Evolutionary conservation across 2,797 vertebrate species (phyloP), one percentile per base, ranked within the genome.

Genomic region (Fistularia tabacaria): DNA sequence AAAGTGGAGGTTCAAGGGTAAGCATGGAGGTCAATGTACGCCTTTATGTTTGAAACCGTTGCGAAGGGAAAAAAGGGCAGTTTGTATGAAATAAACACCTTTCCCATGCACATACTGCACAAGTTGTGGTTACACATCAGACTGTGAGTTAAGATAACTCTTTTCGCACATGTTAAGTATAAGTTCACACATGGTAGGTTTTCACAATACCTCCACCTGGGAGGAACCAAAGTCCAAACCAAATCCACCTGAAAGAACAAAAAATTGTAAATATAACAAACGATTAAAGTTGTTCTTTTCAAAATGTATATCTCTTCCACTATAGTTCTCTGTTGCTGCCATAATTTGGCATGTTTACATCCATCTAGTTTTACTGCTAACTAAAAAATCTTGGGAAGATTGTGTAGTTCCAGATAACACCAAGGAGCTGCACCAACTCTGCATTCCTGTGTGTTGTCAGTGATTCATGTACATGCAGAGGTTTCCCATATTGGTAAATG

Each of bases 401-500:
- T 77, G 67, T 51, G 46, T 38, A 50, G 69, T 43, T 43, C 58
- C 60, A 79, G 88, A 88, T 88, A 88, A 85, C 68, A 77, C 52
- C 71, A 51, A 51, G 63, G 69, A 76, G 75, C 72, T 74, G 71
- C 73, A 65, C 7, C 72, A 54, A 65, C 50, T 10, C 64, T 66
- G 59, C 80, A 84, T 88, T 85, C 85, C 80, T 66, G 54, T 59
- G 12, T n/a, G 51, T 57, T 74, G 76, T 85, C 85, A 88, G 85
- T 85, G 40, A 45, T 54, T 44, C 69, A 14, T 46, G 41, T 45
- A 3, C 66, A n/a, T n/a, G n/a, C 42, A 66, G 68, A 74, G 39
- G 73, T 83, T 90, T 89, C 89, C 85, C 88, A 90, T 86, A 88
- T 84, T 88, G 87, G 88, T 89, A 87, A 89, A 85, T 80, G 53